Evolutionary conservation across 2,888 invertebrate species (phyloP), one percentile per base, ranked within the genome.

Genomic region (Amblyjoppa fuscipennis): DNA sequence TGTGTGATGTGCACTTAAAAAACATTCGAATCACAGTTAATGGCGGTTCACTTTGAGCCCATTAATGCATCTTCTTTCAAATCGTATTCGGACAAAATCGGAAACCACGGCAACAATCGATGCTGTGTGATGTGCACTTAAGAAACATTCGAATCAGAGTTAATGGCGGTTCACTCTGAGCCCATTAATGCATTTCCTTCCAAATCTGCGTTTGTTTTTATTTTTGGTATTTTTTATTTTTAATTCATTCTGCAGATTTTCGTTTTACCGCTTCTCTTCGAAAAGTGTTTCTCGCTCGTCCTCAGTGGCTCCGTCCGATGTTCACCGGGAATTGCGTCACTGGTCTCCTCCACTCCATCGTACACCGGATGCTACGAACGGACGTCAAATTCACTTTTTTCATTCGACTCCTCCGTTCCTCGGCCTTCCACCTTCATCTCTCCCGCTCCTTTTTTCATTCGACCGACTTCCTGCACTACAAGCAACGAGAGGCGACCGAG

Each of bases 331-430:
- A 84, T 88, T 88, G 85, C 88, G 88, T 88, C 88, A 88, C 79
- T 79, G 85, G 83, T 84, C 78, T 86, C 87, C 86, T 80, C 81
- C 73, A 74, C 90, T 90, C 78, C 59, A 83, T 88, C 88, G 86
- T 74, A 84, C 83, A 85, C 92, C 92, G 92, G 91, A 92, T 91
- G 90, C 90, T 86, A 88, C 89, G 89, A 90, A 88, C 92, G 91
- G 91, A 92, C 90, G 90, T 91, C 88, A 90, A 91, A 90, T 90
- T 89, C 89, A 88, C 86, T 84, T 87, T 88, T 86, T 83, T 73
- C 86, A 84, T 69, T 64, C 56, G 74, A 41, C 53, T 49, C 69
- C 73, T 45, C 38, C 64, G 41, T 34, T 61, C 38, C 71, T 31
- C 59, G 28, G 28, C 78, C 16, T 28, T 73, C 31, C 16, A 64